Base-by-base conservation (phyloP, 2,888 invertebrate genomes). In the Meghimatium bilineatum region DNA sequence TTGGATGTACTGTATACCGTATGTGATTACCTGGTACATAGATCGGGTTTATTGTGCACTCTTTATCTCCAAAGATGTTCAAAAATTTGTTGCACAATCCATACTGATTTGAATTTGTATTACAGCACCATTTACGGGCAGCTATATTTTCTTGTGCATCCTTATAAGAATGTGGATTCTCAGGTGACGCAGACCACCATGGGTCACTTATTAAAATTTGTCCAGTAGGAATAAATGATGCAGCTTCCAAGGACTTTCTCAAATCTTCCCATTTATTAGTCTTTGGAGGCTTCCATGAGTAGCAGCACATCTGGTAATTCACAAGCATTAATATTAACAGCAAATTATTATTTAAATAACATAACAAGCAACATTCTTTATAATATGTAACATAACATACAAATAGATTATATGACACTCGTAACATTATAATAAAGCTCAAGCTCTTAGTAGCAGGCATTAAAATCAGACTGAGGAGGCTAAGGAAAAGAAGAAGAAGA, bases 1-100 rank as follows among this genome's bases (percentile, higher is more conserved):
- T n/a, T n/a, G n/a, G n/a, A n/a, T n/a, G n/a, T n/a, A n/a, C n/a
- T n/a, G n/a, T n/a, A 56, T 17, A 56, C 6, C 1, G 23, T n/a
- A 38, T 69, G 23, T 36, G n/a, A 44, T 72, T 75, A 75, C 75
- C 75, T 52, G 75, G 56, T 56, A 75, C 36, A 75, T 52, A 52
- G 56, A 12, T 26, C 56, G 75, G 75, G 26, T 75, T 2, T 75
- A 14, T 14, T 3, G 75, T 56, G 26, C 75, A 75, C 56, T 60
- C 12, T 3, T 3, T 8, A 26, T 75, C 56, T 23, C 56, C 56
- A 56, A 75, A 75, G 32, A 34, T 26, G 20, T 6, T 26, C 23
- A 52, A 12, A 60, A 75, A 75, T 17, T 56, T 56, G 1, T 36
- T 26, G 23, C 75, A 75, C 34, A 75, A 34, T 75, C 34, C 8